These are phyloP conservation scores for Bombus waltoni DNA, from an alignment of 1,140 invertebrate genomes.

Conservation along the genomic window DNA sequence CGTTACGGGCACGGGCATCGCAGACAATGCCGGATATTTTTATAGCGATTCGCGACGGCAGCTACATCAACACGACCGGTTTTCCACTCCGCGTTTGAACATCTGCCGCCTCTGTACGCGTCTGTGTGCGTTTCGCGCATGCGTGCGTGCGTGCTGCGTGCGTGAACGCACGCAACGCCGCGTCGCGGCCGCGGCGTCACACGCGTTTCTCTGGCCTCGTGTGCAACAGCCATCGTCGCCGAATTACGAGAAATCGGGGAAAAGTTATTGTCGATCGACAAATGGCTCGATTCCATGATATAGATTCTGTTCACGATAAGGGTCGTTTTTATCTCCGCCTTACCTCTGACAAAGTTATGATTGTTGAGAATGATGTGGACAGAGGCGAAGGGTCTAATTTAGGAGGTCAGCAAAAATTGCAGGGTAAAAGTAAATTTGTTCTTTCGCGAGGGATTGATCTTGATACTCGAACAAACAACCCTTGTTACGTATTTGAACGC, in stretches of 20 bases:
- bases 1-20: slow-evolving; percentile 76
- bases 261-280: not conserved
- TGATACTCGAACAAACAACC: no score
- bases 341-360: not conserved
- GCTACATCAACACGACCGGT: slow-evolving; percentile 83
- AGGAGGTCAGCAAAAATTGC: no score
- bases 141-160: slow-evolving; percentile 33
- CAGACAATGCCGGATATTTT: slow-evolving; percentile 82
- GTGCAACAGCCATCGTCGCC: slow-evolving; percentile 2
- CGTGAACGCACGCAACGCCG: slow-evolving; percentile 55
- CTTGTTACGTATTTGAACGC: no score
- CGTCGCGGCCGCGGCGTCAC: slow-evolving; percentile 55
- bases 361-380: no score
- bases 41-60: slow-evolving; percentile 82
- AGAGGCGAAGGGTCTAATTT: no score
- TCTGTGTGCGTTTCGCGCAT: not conserved
- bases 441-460: no score
- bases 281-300: not conserved
- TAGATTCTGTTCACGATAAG: not conserved
- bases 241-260: slow-evolving; percentile 21
- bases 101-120: slow-evolving; percentile 78
- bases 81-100: slow-evolving; percentile 80
- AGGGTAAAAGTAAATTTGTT: no score
- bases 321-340: not conserved
- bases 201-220: slow-evolving; percentile 43